phyloP scores from a whole-genome alignment of 2,888 invertebrate genomes.

The Clanis bilineata region DNA sequence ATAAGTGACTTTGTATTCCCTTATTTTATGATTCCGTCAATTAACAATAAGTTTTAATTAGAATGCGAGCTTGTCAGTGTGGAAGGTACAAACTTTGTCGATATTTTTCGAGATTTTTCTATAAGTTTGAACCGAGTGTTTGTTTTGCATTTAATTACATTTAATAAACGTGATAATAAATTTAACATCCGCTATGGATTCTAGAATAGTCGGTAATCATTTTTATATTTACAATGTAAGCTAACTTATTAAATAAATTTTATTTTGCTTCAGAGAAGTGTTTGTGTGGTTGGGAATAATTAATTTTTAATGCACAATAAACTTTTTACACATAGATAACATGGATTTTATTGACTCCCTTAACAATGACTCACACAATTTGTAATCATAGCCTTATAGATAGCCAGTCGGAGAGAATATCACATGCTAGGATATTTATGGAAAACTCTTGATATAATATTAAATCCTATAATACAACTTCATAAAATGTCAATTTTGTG shows the following conservation, averaged over 20 bases:
- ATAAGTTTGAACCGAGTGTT: constrained; percentile 47
- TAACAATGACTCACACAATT: too few relatives aligned
- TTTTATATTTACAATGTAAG: constrained; percentile 32
- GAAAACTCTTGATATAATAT: too few relatives aligned
- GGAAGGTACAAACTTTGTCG: constrained; percentile 54
- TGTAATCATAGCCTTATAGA: too few relatives aligned
- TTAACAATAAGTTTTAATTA: constrained; percentile 20
- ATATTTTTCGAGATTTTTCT: constrained; percentile 48
- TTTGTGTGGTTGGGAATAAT: constrained; percentile 46
- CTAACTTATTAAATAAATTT: constrained; percentile 51
- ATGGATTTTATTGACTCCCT: background rate
- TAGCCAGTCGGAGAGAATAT: too few relatives aligned
- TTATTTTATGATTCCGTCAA: background rate
- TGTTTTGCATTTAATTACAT: constrained; percentile 67
- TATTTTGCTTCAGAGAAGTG: constrained; percentile 43
- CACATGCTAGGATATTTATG: too few relatives aligned
- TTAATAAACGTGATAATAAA: constrained; percentile 57
- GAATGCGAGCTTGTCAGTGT: constrained; percentile 38
- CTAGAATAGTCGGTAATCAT: constrained; percentile 21
- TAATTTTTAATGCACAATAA: constrained; percentile 66
- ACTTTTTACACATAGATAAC: constrained; percentile 47
- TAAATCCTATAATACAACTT: too few relatives aligned
- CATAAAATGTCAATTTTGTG: too few relatives aligned
- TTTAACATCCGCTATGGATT: constrained; percentile 18
- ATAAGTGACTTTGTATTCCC: constrained; percentile 10